Conservation (phyloP, 2,797 vertebrate genomes). For the Sebastes taczanowskii region DNA sequence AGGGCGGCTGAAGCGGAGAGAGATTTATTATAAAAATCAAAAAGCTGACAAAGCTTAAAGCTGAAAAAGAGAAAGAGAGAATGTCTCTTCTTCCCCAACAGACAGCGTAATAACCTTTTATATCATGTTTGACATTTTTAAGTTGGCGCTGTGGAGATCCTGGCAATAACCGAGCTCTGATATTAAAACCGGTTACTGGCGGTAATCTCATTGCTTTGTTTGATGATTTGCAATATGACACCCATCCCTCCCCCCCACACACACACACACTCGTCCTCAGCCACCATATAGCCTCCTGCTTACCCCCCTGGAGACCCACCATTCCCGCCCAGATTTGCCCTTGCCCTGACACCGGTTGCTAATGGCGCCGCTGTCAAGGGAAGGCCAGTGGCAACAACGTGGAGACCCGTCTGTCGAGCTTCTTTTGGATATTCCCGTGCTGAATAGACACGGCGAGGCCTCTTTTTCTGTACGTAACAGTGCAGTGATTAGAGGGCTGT, state of each 20-base stretch:
- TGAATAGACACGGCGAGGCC: slow-evolving; percentile 34
- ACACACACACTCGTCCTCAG: slow-evolving; percentile 53
- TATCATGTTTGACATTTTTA: slow-evolving; percentile 93
- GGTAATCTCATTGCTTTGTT: slow-evolving; percentile 90
- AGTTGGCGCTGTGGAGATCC: slow-evolving; percentile 82
- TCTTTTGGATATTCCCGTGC: slow-evolving; percentile 84
- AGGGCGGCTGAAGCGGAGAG: slow-evolving; percentile 39
- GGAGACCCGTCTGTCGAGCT: slow-evolving; percentile 80
- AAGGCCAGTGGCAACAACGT: slow-evolving; percentile 72
- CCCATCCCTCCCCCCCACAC: slow-evolving; percentile 70
- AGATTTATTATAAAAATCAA: slow-evolving; percentile 66
- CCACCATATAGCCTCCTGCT: slow-evolving; percentile 65
- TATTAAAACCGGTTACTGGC: slow-evolving; percentile 86
- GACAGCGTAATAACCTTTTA: slow-evolving; percentile 89
- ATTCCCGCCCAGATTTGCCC: slow-evolving; percentile 76
- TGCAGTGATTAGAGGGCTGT: slow-evolving; percentile 35
- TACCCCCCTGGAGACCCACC: slow-evolving; percentile 77
- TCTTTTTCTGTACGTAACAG: slow-evolving; percentile 73
- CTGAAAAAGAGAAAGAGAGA: slow-evolving; percentile 3
- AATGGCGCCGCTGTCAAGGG: slow-evolving; percentile 85
- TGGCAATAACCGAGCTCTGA: slow-evolving; percentile 84
- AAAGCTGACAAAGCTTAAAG: slow-evolving; percentile 44
- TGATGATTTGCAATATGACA: slow-evolving; percentile 87
- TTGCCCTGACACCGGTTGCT: slow-evolving; percentile 90
- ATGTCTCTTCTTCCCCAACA: slow-evolving; percentile 56